Base-by-base conservation (phyloP, 2,797 vertebrate species). In the Cichlasoma orientale region DNA sequence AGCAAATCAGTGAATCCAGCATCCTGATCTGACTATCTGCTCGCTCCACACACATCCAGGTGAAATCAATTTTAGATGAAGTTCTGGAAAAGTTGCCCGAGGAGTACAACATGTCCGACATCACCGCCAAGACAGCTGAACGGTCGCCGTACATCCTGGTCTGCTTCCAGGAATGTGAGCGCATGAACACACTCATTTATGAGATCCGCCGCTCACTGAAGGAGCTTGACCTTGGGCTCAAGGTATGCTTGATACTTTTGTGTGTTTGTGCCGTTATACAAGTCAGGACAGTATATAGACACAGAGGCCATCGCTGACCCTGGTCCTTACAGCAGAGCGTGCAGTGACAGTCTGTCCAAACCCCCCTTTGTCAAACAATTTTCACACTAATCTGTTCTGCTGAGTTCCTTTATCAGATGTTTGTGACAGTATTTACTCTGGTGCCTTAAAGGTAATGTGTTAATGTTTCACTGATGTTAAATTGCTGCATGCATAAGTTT, bases 101-200 rank as follows among this genome's bases (percentile, higher is more conserved):
- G 79, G 94, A 95, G 78, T 96, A 95, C 89, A 96, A 96, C 53
- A 96, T 96, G 94, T 92, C 93, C 0, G 95, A 96, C 89, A 96
- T 97, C 88, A 96, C 87, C 41, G 95, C 94, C 53, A 96, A 95
- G 92, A 93, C 95, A 18, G 93, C 92, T 0, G 95, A 97, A 57
- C 88, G 92, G 2, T 95, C 94, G 0, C 96, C 95, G 0, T 95
- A 95, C 88, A 95, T 96, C 72, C 86, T 95, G 87, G 94, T 96
- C 79, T 96, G 94, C 90, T 97, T 97, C 89, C 95, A 96, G 92
- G 96, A 96, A 91, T 96, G 94, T 54, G 94, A 97, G 90, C 94
- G 96, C 74, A 95, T 95, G 95, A 95, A 96, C 92, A 86, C 5
- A 0, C 93, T 96, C 13, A 86, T 95, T 79, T 63, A 74, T 14